Conservation (phyloP, 2,888 invertebrate genomes). For the Lasioglossum calceatum region DNA sequence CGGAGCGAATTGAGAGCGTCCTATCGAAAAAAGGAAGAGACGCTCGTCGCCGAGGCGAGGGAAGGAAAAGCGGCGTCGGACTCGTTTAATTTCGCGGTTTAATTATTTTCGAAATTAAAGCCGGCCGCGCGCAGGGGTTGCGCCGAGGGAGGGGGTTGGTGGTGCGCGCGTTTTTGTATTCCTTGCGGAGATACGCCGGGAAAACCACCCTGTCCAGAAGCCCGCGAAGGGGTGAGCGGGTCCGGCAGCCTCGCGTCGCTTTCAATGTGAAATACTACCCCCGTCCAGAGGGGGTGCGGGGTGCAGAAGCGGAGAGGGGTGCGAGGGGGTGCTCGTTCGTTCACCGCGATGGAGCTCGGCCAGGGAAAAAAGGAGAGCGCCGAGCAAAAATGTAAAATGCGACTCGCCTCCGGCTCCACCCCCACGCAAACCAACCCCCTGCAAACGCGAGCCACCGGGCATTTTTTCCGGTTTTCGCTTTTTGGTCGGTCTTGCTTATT, state of each 20-base stretch:
- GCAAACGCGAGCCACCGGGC: neutral
- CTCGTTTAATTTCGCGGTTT: slow-evolving; percentile 81
- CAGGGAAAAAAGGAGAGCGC: slow-evolving; percentile 65
- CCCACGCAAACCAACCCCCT: slow-evolving; percentile 7
- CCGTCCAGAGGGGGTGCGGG: slow-evolving; percentile 43
- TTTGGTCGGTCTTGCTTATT: neutral
- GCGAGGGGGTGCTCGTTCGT: slow-evolving; percentile 73
- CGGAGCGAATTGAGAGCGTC: slow-evolving; percentile 3
- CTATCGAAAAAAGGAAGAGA: neutral
- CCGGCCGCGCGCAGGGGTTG: slow-evolving; percentile 28
- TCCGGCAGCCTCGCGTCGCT: slow-evolving; percentile 68
- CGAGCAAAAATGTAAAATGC: slow-evolving; percentile 79
- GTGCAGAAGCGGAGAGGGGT: slow-evolving; percentile 27
- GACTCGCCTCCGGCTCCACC: slow-evolving; percentile 76
- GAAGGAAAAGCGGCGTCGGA: slow-evolving; percentile 22
- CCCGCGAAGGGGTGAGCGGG: slow-evolving; percentile 53
- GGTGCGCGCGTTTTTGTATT: slow-evolving; percentile 74
- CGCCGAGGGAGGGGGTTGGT: slow-evolving; percentile 26
- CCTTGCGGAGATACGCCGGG: slow-evolving; percentile 75
- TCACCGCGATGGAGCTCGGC: slow-evolving; percentile 58
- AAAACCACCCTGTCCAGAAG: slow-evolving; percentile 60
- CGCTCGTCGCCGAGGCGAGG: neutral
- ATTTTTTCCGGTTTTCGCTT: slow-evolving; percentile 7
- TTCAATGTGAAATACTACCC: slow-evolving; percentile 78
- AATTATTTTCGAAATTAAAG: slow-evolving; percentile 83